Evolutionary conservation across 2,113 vertebrate genomes (phyloP).

Genomic region (Periophthalmodon schlosseri): DNA sequence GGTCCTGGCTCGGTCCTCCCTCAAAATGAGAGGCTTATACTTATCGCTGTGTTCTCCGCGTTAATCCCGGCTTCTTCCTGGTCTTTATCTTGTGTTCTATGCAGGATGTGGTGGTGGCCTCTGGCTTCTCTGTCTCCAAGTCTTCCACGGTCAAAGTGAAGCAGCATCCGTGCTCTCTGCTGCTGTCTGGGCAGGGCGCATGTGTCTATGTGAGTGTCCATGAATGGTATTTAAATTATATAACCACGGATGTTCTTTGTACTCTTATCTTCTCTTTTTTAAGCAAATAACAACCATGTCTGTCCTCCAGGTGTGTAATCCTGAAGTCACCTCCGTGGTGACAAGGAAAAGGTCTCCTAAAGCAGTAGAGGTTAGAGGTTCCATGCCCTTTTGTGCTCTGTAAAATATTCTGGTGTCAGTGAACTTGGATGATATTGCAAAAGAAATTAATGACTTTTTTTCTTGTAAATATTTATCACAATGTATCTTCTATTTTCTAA

Average conservation of each 20-base stretch:
- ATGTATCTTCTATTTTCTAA: too few species aligned
- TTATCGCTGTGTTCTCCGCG: conserved; percentile 11
- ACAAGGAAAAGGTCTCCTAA: background rate
- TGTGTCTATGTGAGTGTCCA: conserved; percentile 66
- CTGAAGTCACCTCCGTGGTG: background rate
- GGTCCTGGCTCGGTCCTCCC: conserved; percentile 36
- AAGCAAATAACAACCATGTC: background rate
- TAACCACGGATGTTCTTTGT: too few species aligned
- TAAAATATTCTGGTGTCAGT: background rate
- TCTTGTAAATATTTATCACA: too few species aligned
- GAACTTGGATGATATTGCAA: too few species aligned
- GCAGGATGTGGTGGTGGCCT: conserved; percentile 68
- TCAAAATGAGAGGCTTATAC: conserved; percentile 27
- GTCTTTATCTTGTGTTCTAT: conserved; percentile 22
- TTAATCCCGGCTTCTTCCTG: conserved; percentile 20
- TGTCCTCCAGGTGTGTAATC: background rate
- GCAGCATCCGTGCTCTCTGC: conserved; percentile 70
- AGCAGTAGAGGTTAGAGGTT: background rate
- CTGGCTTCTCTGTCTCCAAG: conserved; percentile 69
- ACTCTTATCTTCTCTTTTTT: too few species aligned
- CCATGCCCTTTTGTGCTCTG: background rate
- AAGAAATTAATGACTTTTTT: too few species aligned
- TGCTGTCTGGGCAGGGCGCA: conserved; percentile 61
- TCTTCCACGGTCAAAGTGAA: conserved; percentile 71
- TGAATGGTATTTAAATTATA: background rate